Percentiles rank a stretch among this genome's conserved stretches.
phyloP scores from a whole-genome alignment of 2,888 invertebrate genomes.

The Biston stratarius region DNA sequence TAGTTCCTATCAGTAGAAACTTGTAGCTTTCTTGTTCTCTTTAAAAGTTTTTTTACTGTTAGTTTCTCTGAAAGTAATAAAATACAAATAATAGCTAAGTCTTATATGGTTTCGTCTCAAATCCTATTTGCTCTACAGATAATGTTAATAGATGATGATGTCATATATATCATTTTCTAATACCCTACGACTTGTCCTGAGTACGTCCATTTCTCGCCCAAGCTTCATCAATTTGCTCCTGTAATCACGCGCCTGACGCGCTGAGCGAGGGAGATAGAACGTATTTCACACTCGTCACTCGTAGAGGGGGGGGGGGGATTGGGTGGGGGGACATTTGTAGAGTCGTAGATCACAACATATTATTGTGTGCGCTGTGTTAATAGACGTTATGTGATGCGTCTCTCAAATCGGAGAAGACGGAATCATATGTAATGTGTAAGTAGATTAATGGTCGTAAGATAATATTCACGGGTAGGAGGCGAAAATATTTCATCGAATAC shows the following conservation, averaged over 20 bases:
- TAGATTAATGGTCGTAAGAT: background rate
- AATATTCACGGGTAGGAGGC: too few species aligned
- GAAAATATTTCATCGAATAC: too few species aligned
- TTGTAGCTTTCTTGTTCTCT: too few species aligned
- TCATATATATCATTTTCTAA: too few species aligned
- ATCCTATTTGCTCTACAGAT: too few species aligned
- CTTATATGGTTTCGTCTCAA: too few species aligned
- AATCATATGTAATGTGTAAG: constrained; percentile 10
- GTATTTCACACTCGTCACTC: constrained; percentile 13
- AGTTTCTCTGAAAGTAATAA: too few species aligned
- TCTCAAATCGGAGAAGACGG: constrained; percentile 18
- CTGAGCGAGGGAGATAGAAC: background rate
- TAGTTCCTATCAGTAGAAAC: too few species aligned
- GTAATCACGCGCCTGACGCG: constrained; percentile 36
- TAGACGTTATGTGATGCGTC: constrained; percentile 17
- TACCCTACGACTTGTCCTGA: background rate
- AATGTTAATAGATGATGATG: too few species aligned
- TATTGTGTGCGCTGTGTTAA: constrained; percentile 27
- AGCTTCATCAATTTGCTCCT: constrained; percentile 38
- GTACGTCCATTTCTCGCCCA: constrained; percentile 8
- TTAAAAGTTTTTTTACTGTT: too few species aligned
- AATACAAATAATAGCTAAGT: too few species aligned
- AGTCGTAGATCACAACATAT: constrained; percentile 34
- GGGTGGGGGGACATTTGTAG: constrained; percentile 9
- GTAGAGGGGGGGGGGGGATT: background rate